phyloP scores from a whole-genome alignment of 2,888 invertebrate genomes.

The Eulithis prunata region DNA sequence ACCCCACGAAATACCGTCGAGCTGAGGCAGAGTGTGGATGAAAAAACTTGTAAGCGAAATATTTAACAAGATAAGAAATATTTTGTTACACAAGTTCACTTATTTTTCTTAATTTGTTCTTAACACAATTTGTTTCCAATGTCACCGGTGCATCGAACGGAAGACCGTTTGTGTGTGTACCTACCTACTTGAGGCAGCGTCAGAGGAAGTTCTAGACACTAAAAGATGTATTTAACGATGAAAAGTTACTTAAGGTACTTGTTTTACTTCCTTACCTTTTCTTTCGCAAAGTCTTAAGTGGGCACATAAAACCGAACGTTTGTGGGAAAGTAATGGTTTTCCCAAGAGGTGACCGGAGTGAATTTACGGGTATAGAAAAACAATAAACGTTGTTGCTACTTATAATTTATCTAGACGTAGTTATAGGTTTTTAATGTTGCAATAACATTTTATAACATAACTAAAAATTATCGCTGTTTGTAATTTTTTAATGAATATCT shows the following conservation, averaged over 20 bases:
- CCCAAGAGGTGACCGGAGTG: constrained; percentile 30
- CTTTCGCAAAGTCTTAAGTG: constrained; percentile 28
- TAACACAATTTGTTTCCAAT: too few species aligned
- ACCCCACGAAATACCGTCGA: not conserved
- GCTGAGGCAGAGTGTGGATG: not conserved
- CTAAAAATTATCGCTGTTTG: not conserved
- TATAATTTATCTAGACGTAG: constrained; percentile 18
- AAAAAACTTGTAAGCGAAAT: not conserved
- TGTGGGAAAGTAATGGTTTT: constrained; percentile 34
- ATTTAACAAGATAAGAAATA: too few species aligned
- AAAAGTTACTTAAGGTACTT: constrained; percentile 4
- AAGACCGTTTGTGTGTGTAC: not conserved
- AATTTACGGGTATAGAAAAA: constrained; percentile 34
- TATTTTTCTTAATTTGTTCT: too few species aligned
- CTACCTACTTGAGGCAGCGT: not conserved
- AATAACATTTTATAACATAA: constrained; percentile 11
- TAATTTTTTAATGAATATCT: not conserved
- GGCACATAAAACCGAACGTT: constrained; percentile 34
- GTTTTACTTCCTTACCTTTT: constrained; percentile 20
- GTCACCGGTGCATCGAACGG: too few species aligned
- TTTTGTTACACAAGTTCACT: too few species aligned
- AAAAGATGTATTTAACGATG: not conserved
- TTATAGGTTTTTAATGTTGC: constrained; percentile 24
- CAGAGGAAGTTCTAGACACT: not conserved
- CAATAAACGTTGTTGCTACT: constrained; percentile 26